These are phyloP conservation scores for Lethenteron reissneri DNA, from an alignment of 2,113 vertebrate genomes.

Conservation along the genomic window DNA sequence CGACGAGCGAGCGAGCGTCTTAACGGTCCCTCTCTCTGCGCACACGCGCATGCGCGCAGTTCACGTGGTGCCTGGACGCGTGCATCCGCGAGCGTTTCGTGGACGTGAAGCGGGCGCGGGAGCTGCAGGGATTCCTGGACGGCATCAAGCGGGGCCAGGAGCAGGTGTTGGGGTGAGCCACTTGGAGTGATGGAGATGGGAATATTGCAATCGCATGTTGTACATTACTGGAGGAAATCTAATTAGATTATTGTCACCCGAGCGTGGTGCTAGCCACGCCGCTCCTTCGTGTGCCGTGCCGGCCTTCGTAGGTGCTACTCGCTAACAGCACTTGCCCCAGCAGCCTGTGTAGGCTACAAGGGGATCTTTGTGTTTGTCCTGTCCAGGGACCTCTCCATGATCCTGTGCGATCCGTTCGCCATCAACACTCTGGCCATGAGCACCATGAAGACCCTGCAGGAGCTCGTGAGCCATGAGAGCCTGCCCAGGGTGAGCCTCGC, in stretches of 20 bases:
- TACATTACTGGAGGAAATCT: no score
- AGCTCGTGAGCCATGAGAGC: conserved; percentile 70
- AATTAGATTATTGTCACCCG: no score
- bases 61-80: conserved; percentile 93
- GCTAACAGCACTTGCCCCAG: no score
- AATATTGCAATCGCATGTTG: no score
- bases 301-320: no score
- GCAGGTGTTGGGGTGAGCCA: conserved; percentile 53
- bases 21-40: no score
- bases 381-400: conserved; percentile 78
- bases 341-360: no score
- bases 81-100: conserved; percentile 92
- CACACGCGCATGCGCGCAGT: conserved; percentile 24
- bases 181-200: no score
- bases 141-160: conserved; percentile 94
- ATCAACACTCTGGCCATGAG: conserved; percentile 82
- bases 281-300: no score
- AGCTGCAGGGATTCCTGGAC: conserved; percentile 80
- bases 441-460: conserved; percentile 70
- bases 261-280: no score
- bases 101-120: conserved; percentile 76
- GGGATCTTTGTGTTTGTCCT: background rate
- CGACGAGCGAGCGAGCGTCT: no score
- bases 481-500: conserved; percentile 55
- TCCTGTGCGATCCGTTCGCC: conserved; percentile 87